A percentile compares a stretch with the other conserved stretches of the same genome.
These are phyloP conservation scores for Acleris cristana DNA, from an alignment of 2,888 invertebrate genomes.

Conservation along the genomic window DNA sequence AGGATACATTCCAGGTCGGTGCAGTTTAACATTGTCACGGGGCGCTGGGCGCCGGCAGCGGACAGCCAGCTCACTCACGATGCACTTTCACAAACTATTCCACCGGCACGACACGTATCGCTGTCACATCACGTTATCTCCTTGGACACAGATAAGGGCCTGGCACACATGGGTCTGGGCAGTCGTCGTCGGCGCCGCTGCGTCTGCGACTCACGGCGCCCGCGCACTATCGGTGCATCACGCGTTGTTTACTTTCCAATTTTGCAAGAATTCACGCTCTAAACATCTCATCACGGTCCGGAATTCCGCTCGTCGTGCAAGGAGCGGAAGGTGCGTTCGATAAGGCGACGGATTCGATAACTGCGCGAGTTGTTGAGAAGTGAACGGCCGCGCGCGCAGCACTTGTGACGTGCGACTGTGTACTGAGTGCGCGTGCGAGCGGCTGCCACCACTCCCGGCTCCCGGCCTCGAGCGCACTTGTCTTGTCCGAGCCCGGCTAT, in stretches of 20 bases:
- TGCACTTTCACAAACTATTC: constrained; percentile 83
- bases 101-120: constrained; percentile 75
- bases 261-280: constrained; percentile 55
- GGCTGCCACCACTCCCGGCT: constrained; percentile 73
- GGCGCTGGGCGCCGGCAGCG: constrained; percentile 62
- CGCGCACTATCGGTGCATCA: constrained; percentile 48
- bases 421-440: constrained; percentile 72
- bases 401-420: constrained; percentile 76
- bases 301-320: constrained; percentile 55
- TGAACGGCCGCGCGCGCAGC: constrained; percentile 74
- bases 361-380: constrained; percentile 58
- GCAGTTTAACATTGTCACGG: constrained; percentile 88
- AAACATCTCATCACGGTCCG: constrained; percentile 61
- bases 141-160: constrained; percentile 60
- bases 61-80: constrained; percentile 66
- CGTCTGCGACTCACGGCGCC: constrained; percentile 66
- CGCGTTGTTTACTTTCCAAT: constrained; percentile 60
- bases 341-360: constrained; percentile 62
- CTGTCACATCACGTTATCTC: constrained; percentile 83
- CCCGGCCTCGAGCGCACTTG: constrained; percentile 74
- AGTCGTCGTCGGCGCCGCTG: constrained; percentile 66
- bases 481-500: constrained; percentile 60
- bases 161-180: constrained; percentile 56
- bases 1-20: constrained; percentile 90
- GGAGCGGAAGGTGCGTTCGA: constrained; percentile 64